Base-by-base conservation (phyloP, 2,113 vertebrate species). In the Limnothrissa miodon region DNA sequence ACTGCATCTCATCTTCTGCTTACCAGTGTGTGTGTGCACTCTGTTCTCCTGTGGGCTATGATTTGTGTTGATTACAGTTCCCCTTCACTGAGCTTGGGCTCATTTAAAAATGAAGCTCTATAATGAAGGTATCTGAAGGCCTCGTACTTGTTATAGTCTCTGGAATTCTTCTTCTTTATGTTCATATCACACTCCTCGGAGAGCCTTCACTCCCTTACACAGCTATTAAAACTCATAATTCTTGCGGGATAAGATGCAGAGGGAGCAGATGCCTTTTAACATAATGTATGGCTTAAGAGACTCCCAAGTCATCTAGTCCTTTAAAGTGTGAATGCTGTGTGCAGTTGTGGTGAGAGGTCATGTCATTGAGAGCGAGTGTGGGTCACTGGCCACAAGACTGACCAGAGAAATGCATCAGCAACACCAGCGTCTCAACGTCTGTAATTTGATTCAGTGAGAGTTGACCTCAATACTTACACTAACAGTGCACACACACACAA, bases 31-130 rank as follows among this genome's bases (percentile, higher is more conserved):
- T 9, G 56, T 29, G 7, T 29, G 6, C 42, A 42, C 42, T 2
- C 42, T 29, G 25, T 8, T 11, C 59, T 29, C n/a, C 59, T 29
- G 59, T 62, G 59, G 59, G 25, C n/a, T 62, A 29, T 62, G 59
- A 62, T 2, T n/a, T 62, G 59, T 62, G 59, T 62, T 62, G 59
- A 62, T 62, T 62, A 62, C 25, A 62, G 59, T 62, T 62, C 59
- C 59, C 7, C 59, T 29, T 62, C 59, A 62, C n/a, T 29, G 59
- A 8, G n/a, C 13, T 62, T 62, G 25, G 59, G 59, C n/a, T 29
- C 59, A 23, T 56, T 56, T 56, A 4, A 56, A 56, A 5, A 23
- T 19, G 19, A n/a, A 23, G 51, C 51, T 56, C 51, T 23, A 56
- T 56, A 56, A 23, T 23, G 51, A 56, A 56, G 51, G 19, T 6